A percentile compares a stretch with the other conserved stretches of the same genome.
These are phyloP conservation scores for Allobates femoralis DNA, from an alignment of 2,797 vertebrate genomes.

Conservation along the genomic window DNA sequence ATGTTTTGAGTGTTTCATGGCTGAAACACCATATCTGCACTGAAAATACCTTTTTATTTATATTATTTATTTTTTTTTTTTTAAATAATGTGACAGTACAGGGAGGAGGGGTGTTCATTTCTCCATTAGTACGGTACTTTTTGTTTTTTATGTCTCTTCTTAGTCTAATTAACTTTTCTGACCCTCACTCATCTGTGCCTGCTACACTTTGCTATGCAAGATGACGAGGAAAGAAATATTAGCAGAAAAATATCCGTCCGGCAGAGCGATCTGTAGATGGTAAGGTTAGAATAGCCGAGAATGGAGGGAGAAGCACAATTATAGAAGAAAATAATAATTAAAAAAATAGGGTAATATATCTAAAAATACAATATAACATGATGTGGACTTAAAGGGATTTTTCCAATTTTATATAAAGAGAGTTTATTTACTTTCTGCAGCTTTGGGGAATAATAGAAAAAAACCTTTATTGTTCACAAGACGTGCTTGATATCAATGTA, in stretches of 20 bases:
- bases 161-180: background rate
- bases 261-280: background rate
- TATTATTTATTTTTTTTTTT: background rate
- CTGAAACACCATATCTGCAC: slow-evolving; percentile 36
- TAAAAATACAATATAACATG: background rate
- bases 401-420: background rate
- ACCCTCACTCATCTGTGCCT: background rate
- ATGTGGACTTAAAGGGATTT: background rate
- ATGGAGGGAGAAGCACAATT: background rate
- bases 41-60: background rate
- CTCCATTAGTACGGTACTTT: background rate
- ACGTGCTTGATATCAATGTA: background rate
- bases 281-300: background rate
- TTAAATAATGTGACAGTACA: background rate
- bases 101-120: background rate
- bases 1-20: slow-evolving; percentile 12
- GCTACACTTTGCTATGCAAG: slow-evolving; percentile 30
- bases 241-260: background rate
- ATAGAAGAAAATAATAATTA: background rate
- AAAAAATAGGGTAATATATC: background rate
- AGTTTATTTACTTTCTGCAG: background rate
- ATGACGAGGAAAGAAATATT: background rate
- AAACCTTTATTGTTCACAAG: background rate
- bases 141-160: background rate
- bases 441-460: background rate